Conservation (phyloP, 2,113 vertebrate species). For the Trochalopteron elliotii region DNA sequence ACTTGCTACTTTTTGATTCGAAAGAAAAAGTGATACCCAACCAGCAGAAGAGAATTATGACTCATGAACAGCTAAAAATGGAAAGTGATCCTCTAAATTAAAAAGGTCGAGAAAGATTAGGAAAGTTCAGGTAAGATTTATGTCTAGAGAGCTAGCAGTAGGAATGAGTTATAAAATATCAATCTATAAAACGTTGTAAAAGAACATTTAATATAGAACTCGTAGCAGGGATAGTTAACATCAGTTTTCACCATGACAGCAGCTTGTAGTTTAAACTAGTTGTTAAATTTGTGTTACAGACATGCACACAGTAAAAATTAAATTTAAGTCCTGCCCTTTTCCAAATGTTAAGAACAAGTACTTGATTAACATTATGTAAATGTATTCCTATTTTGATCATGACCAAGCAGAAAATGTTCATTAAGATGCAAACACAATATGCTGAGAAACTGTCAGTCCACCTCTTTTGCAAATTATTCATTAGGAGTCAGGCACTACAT, state of each 20-base stretch:
- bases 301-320: conserved; percentile 25
- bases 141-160: neutral
- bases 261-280: conserved; percentile 28
- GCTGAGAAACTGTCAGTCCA: conserved; percentile 45
- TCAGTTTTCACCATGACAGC: neutral
- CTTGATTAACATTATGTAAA: conserved; percentile 68
- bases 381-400: conserved; percentile 51
- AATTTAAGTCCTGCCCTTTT: conserved; percentile 53
- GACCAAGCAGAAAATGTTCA: conserved; percentile 64
- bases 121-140: conserved; percentile 2
- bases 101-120: neutral
- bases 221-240: neutral
- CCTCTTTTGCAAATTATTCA: conserved; percentile 35
- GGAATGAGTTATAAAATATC: conserved; percentile 18
- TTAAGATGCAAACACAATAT: conserved; percentile 54
- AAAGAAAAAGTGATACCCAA: neutral
- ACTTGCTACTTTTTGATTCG: neutral
- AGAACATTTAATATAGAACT: neutral
- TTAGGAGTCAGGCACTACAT: conserved; percentile 4
- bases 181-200: neutral
- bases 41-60: neutral
- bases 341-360: conserved; percentile 61
- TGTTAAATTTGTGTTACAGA: conserved; percentile 37
- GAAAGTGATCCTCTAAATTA: conserved; percentile 11
- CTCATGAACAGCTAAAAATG: conserved; percentile 2